Conservation (phyloP, 30 jellyfish, hydroid and myxozoan genomes). For the Cassiopea xamachana region DNA sequence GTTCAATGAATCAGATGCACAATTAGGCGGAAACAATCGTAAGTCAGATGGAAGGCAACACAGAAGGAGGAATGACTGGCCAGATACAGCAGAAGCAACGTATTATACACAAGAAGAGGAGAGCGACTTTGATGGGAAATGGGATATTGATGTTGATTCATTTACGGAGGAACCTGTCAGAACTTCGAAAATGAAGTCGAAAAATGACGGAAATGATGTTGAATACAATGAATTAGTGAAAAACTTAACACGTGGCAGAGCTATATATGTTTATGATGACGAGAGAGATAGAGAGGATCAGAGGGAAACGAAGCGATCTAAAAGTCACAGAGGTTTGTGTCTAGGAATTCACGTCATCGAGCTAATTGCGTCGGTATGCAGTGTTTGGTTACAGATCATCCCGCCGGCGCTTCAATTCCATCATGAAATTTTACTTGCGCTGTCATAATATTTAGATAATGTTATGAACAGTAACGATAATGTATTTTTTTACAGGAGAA, state of each 20-base stretch:
- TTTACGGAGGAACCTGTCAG: background rate
- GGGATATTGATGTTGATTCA: conserved; percentile 52
- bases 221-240: conserved; percentile 37
- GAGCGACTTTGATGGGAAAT: background rate
- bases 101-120: conserved; percentile 2
- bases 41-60: background rate
- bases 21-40: background rate
- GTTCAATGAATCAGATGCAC: background rate
- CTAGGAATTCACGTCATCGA: background rate
- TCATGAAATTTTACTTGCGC: too few relatives aligned
- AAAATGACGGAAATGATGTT: conserved; percentile 41
- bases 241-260: conserved; percentile 55
- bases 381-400: too few relatives aligned
- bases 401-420: too few relatives aligned
- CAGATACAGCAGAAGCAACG: background rate
- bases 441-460: background rate
- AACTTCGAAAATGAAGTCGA: background rate
- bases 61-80: background rate
- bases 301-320: conserved; percentile 6
- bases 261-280: conserved; percentile 16
- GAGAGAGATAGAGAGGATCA: background rate
- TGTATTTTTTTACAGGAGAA: background rate
- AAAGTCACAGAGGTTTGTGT: conserved; percentile 50
- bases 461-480: background rate
- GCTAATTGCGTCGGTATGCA: too few relatives aligned